Evolutionary conservation across 2,888 invertebrate species (phyloP), one percentile per base, ranked within the genome.

Genomic region (Pelosia muscerda): DNA sequence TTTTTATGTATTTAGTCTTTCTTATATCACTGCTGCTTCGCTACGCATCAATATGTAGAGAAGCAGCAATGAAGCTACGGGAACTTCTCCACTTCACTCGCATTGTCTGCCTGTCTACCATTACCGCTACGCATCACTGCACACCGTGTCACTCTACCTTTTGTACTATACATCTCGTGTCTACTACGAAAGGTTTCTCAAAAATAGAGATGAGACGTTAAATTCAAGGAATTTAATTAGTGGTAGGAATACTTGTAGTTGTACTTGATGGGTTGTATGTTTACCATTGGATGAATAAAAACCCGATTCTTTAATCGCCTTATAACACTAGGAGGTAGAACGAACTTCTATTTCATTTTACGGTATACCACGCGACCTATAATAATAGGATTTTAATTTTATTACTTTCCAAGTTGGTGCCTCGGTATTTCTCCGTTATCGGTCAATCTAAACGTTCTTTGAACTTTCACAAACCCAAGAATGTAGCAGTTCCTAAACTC

Each of bases 361-460:
- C 9, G 2, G 8, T 19, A 59, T 75, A 49, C 49, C 49, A 9
- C 49, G 9, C 49, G n/a, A 49, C 49, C 49, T n/a, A 49, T 58
- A 73, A 66, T 71, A 63, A 67, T 66, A 64, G 38, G 34, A 59
- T 63, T 72, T 71, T 75, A 73, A 68, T 74, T 54, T 70, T 71
- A 72, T 75, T 75, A 65, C 42, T 53, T 72, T 56, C 49, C 58
- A 67, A 63, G 58, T 68, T 69, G 65, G 62, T 75, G 71, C 75
- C 81, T 81, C 88, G 86, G 81, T 77, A 85, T 82, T 82, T 71
- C 68, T 63, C 38, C 71, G 76, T 88, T 89, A 92, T 92, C 92
- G 89, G 84, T 82, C 83, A 83, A 92, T 92, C 92, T 86, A 69
- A 84, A 82, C 85, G 88, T 88, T 85, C 89, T 87, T 87, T 91